phyloP scores from a whole-genome alignment of 2,888 invertebrate genomes.

The Dynastes tityus region DNA sequence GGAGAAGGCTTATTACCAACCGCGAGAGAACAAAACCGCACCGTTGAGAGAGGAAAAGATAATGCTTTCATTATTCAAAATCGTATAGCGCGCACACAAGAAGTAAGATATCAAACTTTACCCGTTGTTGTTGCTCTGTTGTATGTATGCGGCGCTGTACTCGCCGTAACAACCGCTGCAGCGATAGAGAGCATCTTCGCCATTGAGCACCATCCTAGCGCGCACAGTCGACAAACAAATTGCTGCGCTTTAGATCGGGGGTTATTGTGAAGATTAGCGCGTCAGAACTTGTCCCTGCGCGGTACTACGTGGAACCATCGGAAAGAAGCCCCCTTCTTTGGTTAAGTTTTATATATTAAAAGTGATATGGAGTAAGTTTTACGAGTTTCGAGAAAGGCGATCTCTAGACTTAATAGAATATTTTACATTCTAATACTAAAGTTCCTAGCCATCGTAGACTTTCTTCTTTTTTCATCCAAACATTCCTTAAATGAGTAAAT shows the following conservation, averaged over 20 bases:
- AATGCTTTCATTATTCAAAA: slow-evolving; percentile 28
- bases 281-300: slow-evolving; percentile 10
- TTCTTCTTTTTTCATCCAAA: no score
- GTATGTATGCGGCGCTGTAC: background rate
- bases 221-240: background rate
- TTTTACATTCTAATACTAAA: no score
- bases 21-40: slow-evolving; percentile 11
- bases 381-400: no score
- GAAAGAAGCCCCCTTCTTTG: no score
- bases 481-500: no score
- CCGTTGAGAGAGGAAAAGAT: background rate
- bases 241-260: background rate
- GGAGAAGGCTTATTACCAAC: slow-evolving; percentile 12
- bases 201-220: background rate
- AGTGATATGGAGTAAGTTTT: no score
- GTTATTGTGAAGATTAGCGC: slow-evolving; percentile 24
- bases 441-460: no score
- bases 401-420: no score
- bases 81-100: background rate
- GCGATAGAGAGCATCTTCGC: background rate
- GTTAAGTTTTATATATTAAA: no score
- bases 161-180: background rate
- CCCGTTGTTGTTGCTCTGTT: no score
- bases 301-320: background rate
- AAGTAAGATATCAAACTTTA: background rate